phyloP scores from a whole-genome alignment of 2,888 invertebrate species.

The Drosophila diplacantha region DNA sequence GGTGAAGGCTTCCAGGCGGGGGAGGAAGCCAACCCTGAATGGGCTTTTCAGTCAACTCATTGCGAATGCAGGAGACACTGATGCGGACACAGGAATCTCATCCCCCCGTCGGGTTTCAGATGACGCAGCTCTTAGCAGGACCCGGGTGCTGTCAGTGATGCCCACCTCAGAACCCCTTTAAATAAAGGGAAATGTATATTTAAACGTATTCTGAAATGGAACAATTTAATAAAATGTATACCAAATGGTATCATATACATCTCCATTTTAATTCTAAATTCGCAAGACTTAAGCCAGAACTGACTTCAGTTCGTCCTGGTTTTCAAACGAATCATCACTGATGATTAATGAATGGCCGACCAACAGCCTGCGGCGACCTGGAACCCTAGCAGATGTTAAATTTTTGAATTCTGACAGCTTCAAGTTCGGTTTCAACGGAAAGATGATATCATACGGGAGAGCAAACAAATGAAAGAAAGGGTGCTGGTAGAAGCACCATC shows the following conservation, averaged over 20 bases:
- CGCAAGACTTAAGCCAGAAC: neutral
- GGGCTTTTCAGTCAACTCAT: slow-evolving; percentile 37
- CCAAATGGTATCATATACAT: neutral
- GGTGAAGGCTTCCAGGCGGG: slow-evolving; percentile 1
- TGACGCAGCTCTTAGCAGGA: slow-evolving; percentile 41
- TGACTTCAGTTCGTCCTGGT: neutral
- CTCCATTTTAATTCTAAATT: neutral
- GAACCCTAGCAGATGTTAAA: slow-evolving; percentile 25
- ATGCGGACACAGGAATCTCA: slow-evolving; percentile 21
- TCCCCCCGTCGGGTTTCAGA: slow-evolving; percentile 35
- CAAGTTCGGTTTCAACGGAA: slow-evolving; percentile 26
- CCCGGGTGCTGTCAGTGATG: slow-evolving; percentile 25
- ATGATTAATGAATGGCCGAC: slow-evolving; percentile 52
- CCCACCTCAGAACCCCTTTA: neutral
- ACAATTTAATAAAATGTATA: neutral
- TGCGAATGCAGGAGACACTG: slow-evolving; percentile 24
- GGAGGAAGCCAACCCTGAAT: slow-evolving; percentile 16
- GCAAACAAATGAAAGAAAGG: slow-evolving; percentile 1
- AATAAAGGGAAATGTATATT: neutral
- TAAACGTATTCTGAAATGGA: neutral
- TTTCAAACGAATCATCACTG: slow-evolving; percentile 5
- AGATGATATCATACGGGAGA: slow-evolving; percentile 33
- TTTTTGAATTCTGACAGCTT: slow-evolving; percentile 21
- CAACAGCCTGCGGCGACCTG: slow-evolving; percentile 18
- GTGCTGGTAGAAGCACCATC: slow-evolving; percentile 6